Conservation (phyloP, 2,797 vertebrate species). For the Taeniopygia guttata region DNA sequence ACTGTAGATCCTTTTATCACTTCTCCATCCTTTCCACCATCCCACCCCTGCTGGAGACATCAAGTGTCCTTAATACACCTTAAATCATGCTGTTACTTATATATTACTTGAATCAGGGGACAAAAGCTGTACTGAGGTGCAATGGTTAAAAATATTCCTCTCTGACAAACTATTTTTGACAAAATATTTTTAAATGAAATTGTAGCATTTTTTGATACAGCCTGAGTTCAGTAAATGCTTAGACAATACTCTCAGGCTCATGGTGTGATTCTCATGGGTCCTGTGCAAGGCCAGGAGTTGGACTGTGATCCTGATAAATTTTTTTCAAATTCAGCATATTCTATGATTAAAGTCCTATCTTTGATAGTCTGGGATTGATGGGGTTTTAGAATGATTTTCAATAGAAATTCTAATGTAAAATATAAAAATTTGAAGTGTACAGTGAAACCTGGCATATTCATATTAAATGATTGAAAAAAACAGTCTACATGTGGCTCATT, state of each 20-base stretch:
- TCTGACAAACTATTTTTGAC: background rate
- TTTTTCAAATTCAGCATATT: background rate
- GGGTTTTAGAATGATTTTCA: background rate
- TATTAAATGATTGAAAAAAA: slow-evolving; percentile 10
- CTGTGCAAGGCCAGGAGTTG: background rate
- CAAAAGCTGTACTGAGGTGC: background rate
- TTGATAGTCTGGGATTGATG: background rate
- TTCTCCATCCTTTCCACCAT: background rate
- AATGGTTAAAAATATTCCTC: background rate
- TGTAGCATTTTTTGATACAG: background rate
- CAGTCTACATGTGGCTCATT: background rate
- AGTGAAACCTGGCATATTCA: background rate
- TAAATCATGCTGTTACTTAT: background rate
- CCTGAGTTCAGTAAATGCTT: background rate
- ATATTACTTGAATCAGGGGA: background rate
- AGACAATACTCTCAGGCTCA: background rate
- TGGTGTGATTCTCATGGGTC: background rate
- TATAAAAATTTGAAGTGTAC: background rate
- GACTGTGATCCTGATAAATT: background rate
- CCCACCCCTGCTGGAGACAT: background rate
- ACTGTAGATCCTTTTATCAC: background rate
- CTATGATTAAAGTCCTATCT: background rate
- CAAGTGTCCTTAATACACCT: background rate
- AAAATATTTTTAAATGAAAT: background rate
- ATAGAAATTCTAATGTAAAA: background rate